Percentiles rank a stretch among this genome's conserved stretches.
phyloP scores from a whole-genome alignment of 2,113 vertebrate species.

The Astur gentilis region DNA sequence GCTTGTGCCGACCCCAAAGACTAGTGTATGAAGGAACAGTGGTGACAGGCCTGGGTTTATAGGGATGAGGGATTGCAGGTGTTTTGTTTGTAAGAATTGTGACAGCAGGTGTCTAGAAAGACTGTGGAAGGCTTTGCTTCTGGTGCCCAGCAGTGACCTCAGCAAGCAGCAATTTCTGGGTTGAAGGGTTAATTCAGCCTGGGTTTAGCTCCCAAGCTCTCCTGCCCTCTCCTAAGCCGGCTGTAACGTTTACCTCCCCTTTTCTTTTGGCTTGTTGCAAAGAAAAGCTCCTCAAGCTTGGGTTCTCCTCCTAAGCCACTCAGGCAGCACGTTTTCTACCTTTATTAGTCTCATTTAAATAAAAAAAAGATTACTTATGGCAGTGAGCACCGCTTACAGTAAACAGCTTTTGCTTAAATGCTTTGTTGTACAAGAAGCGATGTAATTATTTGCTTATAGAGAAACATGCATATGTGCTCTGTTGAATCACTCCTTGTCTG shows the following conservation, averaged over 20 bases:
- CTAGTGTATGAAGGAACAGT: not conserved
- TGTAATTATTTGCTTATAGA: not conserved
- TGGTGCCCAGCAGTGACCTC: not conserved
- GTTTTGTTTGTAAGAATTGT: not conserved
- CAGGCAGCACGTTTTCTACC: not conserved
- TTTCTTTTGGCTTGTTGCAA: not conserved
- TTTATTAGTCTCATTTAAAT: not conserved
- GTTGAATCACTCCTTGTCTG: not conserved
- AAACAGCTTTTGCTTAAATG: conserved; percentile 19
- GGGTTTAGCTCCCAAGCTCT: not conserved
- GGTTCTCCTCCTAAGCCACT: not conserved
- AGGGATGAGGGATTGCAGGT: not conserved
- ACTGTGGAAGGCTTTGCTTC: not conserved
- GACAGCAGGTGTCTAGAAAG: not conserved
- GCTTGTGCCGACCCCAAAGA: not conserved
- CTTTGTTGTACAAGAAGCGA: not conserved
- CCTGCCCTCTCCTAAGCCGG: not conserved
- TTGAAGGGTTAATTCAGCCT: not conserved
- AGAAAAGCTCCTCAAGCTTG: not conserved
- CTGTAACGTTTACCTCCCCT: not conserved
- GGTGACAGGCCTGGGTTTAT: not conserved
- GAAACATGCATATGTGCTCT: not conserved
- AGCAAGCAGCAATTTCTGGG: not conserved
- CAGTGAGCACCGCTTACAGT: not conserved
- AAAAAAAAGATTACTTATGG: not conserved